phyloP scores from a whole-genome alignment of 2,888 invertebrate species.

The Agrotis clavis region DNA sequence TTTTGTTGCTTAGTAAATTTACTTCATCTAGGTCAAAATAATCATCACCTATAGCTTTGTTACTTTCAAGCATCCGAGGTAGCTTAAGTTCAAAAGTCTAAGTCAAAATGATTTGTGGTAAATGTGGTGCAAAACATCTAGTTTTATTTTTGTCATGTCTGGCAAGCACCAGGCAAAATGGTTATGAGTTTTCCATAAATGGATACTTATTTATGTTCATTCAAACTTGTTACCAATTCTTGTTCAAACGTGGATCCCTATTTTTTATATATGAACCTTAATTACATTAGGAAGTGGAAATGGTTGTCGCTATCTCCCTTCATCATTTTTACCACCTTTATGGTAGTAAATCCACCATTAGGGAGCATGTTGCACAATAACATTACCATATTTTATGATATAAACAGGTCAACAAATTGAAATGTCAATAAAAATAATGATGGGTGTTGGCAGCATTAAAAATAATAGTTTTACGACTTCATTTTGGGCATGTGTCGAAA shows the following conservation, averaged over 20 bases:
- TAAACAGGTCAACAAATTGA: constrained; percentile 72
- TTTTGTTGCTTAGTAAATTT: background rate
- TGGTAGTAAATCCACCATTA: constrained; percentile 36
- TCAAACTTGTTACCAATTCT: background rate
- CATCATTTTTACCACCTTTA: background rate
- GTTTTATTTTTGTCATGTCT: no score
- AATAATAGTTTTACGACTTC: constrained; percentile 76
- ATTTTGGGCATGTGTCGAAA: constrained; percentile 77
- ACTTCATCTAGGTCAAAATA: background rate
- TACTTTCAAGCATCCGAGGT: background rate
- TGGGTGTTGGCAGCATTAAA: constrained; percentile 72
- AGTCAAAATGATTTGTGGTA: no score
- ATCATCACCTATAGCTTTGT: background rate
- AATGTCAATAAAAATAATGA: constrained; percentile 76
- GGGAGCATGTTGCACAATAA: constrained; percentile 67
- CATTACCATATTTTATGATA: constrained; percentile 73
- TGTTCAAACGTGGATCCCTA: no score
- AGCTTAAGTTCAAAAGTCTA: no score
- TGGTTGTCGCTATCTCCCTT: background rate
- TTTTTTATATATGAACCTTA: background rate
- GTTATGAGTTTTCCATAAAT: no score
- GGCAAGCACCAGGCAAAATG: no score
- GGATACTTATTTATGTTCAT: no score
- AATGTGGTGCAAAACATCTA: no score
- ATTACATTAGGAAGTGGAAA: constrained; percentile 28